Base-by-base conservation (phyloP, 2,797 vertebrate species). In the Tarsius wallacei region DNA sequence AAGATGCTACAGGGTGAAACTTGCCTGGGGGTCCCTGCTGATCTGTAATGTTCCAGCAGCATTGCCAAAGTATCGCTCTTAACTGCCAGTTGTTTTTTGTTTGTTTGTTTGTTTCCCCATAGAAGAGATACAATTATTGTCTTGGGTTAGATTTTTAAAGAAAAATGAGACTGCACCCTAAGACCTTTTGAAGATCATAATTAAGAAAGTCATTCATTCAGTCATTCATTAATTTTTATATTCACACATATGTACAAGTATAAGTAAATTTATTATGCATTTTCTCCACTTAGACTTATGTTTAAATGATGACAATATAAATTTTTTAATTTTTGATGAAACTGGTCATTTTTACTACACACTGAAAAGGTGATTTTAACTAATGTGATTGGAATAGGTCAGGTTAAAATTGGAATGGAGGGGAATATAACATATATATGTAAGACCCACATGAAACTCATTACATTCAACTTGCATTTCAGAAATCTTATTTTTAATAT, bases 1-100 rank as follows among this genome's bases (percentile, higher is more conserved):
- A 98, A 97, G 97, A 97, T 97, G 87, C 84, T 96, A 78, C 80
- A 91, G 63, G 81, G 87, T 90, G 81, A 85, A 94, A 96, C 66
- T 42, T 0, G 66, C 94, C 96, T 68, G 24, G 77, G 74, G 93
- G 85, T 86, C 84, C 84, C 91, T 49, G 92, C 94, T 96, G 96
- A 78, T 97, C 73, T 70, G 81, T 90, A 97, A 93, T 97, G 85
- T 86, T 87, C 81, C 82, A 70, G 94, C 87, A 93, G 51, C 73
- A 95, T 91, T 94, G 74, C 85, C 93, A 83, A 92, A 96, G 90
- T 80, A 63, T 82, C 53, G 17, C 57, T 81, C 61, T 66, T 87
- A 87, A 93, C 95, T 53, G 95, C 64, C 66, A 61, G 71, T 91
- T 86, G n/a, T n/a, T 96, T 59, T 90, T 70, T 33, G n/a, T 96